These are phyloP conservation scores for Lamellibrachia satsuma DNA, from an alignment of 2,888 invertebrate genomes.

Conservation along the genomic window DNA sequence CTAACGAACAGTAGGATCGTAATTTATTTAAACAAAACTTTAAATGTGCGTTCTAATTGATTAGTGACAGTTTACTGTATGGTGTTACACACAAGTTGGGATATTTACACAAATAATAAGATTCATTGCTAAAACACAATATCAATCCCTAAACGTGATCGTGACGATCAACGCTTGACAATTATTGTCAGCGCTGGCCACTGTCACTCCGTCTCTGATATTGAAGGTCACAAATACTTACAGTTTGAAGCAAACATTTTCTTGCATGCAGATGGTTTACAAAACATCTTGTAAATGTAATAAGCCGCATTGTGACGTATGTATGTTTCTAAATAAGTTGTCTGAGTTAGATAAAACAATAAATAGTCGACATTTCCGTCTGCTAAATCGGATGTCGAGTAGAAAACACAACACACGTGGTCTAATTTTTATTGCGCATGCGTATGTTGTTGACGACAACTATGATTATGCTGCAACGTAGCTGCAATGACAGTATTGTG, in stretches of 20 bases:
- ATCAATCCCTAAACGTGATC: not conserved
- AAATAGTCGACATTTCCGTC: constrained; percentile 6
- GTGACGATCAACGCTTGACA: not conserved
- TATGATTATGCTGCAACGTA: not conserved
- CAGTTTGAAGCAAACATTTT: constrained; percentile 4
- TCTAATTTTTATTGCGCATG: not conserved
- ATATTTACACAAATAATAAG: not conserved
- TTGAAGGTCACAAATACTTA: constrained; percentile 7
- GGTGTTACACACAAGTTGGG: not conserved
- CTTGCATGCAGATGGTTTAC: not conserved
- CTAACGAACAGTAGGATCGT: not conserved
- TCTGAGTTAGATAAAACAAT: not conserved
- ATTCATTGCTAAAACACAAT: not conserved
- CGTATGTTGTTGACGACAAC: not conserved
- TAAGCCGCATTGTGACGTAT: not conserved
- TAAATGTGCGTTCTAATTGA: not conserved
- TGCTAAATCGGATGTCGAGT: not conserved
- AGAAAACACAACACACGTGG: not conserved
- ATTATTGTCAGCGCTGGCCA: not conserved
- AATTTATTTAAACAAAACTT: not conserved
- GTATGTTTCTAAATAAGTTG: not conserved
- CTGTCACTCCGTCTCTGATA: not conserved
- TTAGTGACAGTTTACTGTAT: not conserved
- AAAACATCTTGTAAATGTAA: not conserved
- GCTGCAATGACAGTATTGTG: not conserved